These are phyloP conservation scores for Dicrurus megarhynchus DNA, from an alignment of 2,113 vertebrate species.

Conservation along the genomic window DNA sequence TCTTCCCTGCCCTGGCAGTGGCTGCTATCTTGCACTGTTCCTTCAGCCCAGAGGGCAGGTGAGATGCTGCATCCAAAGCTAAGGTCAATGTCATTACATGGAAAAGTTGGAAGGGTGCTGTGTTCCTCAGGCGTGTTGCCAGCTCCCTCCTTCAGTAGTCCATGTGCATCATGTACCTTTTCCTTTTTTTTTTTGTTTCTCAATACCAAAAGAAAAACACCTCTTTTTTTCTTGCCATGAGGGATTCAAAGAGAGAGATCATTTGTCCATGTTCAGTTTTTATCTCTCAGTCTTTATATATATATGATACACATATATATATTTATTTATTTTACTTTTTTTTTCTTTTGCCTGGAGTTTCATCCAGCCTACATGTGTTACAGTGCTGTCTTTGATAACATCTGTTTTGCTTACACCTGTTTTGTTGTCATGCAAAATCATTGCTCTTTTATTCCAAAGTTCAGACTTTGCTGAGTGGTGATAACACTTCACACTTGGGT, in stretches of 20 bases:
- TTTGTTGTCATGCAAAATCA: not conserved
- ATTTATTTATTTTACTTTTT: not conserved
- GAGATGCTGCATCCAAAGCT: slow-evolving; percentile 46
- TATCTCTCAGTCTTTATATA: slow-evolving; percentile 23
- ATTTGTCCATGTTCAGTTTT: not conserved
- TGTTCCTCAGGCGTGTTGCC: slow-evolving; percentile 73
- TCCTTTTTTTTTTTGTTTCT: not conserved
- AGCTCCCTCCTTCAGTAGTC: slow-evolving; percentile 78
- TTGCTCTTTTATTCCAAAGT: not conserved
- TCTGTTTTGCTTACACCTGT: slow-evolving; percentile 18
- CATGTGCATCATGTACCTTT: slow-evolving; percentile 54
- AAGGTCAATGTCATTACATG: slow-evolving; percentile 50
- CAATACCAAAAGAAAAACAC: not conserved
- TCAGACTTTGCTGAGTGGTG: not conserved
- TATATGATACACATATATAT: not conserved
- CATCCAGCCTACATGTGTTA: not conserved
- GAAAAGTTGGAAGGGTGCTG: slow-evolving; percentile 68
- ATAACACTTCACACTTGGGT: not conserved
- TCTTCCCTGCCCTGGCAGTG: slow-evolving; percentile 63
- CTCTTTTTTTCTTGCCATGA: not conserved
- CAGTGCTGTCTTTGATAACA: not conserved
- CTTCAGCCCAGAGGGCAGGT: slow-evolving; percentile 58
- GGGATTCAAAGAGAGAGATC: not conserved
- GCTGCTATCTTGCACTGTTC: slow-evolving; percentile 48
- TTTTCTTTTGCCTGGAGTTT: slow-evolving; percentile 8